Conservation (phyloP, 2,797 vertebrate genomes). For the Sitta carolinensis region DNA sequence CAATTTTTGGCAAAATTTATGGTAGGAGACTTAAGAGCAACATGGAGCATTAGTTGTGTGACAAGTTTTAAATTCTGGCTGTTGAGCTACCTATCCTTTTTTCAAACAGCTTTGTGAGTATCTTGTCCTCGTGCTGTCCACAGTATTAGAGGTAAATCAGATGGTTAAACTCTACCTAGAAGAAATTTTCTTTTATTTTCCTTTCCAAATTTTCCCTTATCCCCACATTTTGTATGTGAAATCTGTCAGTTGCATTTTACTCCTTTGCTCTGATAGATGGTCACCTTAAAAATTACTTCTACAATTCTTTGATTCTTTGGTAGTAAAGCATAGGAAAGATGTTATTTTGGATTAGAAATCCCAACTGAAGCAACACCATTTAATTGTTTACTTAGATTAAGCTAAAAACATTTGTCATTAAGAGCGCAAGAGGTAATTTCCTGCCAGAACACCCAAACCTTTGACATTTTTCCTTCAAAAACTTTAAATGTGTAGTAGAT, state of each 20-base stretch:
- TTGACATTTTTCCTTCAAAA: conserved; percentile 84
- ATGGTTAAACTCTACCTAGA: background rate
- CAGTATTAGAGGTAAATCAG: background rate
- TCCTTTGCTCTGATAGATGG: background rate
- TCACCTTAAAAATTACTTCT: background rate
- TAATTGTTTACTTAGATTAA: conserved; percentile 85
- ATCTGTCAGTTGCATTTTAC: background rate
- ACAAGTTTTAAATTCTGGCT: background rate
- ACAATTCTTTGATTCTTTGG: background rate
- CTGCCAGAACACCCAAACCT: conserved; percentile 78
- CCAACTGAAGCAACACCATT: conserved; percentile 77
- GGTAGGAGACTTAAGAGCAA: background rate
- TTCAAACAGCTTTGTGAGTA: background rate
- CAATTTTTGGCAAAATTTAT: background rate
- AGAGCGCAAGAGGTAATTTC: conserved; percentile 73
- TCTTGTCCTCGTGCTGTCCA: background rate
- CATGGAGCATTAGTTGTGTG: background rate
- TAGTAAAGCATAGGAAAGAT: conserved; percentile 51
- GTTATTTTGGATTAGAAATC: conserved; percentile 74
- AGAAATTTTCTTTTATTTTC: background rate
- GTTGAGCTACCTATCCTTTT: background rate
- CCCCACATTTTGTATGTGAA: background rate
- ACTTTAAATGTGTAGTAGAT: conserved; percentile 56
- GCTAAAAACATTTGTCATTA: conserved; percentile 77
- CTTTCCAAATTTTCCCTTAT: background rate